Percentiles rank a stretch among this genome's conserved stretches.
Evolutionary conservation across 2,113 vertebrate genomes (phyloP).

Genomic region (Xenopus borealis): DNA sequence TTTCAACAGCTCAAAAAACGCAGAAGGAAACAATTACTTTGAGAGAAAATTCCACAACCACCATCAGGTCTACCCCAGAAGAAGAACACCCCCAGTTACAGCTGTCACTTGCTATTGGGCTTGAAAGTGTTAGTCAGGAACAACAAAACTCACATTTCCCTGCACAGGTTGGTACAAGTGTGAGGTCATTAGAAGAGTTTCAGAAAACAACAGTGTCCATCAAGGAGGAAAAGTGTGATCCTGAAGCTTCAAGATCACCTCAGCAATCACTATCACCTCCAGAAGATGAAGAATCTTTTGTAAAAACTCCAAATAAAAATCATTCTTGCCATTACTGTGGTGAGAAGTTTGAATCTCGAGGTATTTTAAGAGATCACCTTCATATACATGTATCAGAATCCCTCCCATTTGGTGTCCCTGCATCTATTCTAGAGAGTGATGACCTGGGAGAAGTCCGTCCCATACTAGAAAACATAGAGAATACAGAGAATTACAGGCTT

Average conservation of each 20-base stretch:
- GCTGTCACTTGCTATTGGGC: slow-evolving; percentile 76
- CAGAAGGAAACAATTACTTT: slow-evolving; percentile 67
- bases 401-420: slow-evolving; percentile 68
- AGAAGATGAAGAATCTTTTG: slow-evolving; percentile 59
- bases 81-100: slow-evolving; percentile 70
- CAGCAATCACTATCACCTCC: slow-evolving; percentile 53
- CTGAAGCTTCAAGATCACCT: slow-evolving; percentile 61
- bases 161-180: slow-evolving; percentile 47
- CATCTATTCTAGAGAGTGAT: slow-evolving; percentile 74
- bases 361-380: slow-evolving; percentile 81
- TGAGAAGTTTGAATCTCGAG: slow-evolving; percentile 80
- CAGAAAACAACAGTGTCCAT: slow-evolving; percentile 68
- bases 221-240: slow-evolving; percentile 83
- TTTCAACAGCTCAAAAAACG: slow-evolving; percentile 82
- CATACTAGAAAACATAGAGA: slow-evolving; percentile 59
- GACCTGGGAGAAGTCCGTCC: slow-evolving; percentile 73
- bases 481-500: slow-evolving; percentile 53
- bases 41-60: slow-evolving; percentile 62
- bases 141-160: slow-evolving; percentile 61
- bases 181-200: slow-evolving; percentile 69
- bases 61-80: slow-evolving; percentile 56
- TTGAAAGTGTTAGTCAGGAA: slow-evolving; percentile 70
- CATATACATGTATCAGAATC: slow-evolving; percentile 80
- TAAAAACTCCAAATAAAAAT: slow-evolving; percentile 65
- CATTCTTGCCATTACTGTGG: slow-evolving; percentile 89